Conservation (phyloP, 2,888 invertebrate genomes). For the Leptopilina drosophilae region DNA sequence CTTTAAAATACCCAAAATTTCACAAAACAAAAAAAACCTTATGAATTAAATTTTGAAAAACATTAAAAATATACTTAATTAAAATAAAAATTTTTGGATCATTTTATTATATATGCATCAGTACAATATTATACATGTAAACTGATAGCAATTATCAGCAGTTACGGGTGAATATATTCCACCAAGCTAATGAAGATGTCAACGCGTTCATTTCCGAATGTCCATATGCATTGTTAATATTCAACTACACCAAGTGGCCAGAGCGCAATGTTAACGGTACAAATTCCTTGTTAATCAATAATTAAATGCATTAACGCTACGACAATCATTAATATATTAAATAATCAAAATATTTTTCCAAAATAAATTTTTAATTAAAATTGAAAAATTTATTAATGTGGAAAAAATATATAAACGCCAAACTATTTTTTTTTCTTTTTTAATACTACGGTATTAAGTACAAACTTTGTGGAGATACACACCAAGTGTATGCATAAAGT, state of each 20-base stretch:
- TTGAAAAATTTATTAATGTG: neutral
- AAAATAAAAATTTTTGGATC: neutral
- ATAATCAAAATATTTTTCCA: neutral
- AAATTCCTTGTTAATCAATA: neutral
- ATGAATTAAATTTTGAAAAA: no score
- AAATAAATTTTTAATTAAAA: no score
- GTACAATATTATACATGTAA: conserved; percentile 3
- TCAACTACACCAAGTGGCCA: neutral
- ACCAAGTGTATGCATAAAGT: neutral
- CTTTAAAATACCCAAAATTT: no score
- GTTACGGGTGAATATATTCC: neutral
- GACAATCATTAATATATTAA: neutral
- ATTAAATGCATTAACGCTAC: neutral
- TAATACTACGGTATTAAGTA: neutral
- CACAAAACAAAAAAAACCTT: no score
- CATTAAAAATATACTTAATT: no score
- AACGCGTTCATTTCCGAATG: conserved; percentile 20
- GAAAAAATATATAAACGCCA: neutral
- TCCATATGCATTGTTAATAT: conserved; percentile 7
- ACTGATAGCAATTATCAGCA: conserved; percentile 9
- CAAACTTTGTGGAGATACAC: neutral
- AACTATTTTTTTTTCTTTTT: neutral
- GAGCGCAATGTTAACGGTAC: neutral
- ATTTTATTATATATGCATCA: neutral
- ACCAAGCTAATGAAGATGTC: conserved; percentile 13